phyloP scores from a whole-genome alignment of 53 echinoderm and acorn worm species.

The Holothuria leucospilota region DNA sequence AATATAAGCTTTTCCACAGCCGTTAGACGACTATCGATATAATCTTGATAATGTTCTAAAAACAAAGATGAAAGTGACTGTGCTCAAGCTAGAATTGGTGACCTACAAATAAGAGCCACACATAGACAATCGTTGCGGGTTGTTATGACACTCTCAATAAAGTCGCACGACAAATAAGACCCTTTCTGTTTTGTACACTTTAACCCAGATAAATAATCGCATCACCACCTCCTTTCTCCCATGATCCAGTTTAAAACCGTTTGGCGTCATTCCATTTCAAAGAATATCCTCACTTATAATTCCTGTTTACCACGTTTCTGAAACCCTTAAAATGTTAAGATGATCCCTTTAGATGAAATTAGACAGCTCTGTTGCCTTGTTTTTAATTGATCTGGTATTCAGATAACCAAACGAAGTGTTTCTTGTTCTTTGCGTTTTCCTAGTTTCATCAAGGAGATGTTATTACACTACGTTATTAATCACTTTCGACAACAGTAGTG shows the following conservation, averaged over 20 bases:
- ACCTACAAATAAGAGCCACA: constrained; percentile 7
- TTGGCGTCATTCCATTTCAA: constrained; percentile 13
- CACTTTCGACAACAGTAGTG: background rate
- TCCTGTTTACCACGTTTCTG: constrained; percentile 39
- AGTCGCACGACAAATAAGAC: constrained; percentile 32
- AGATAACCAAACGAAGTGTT: constrained; percentile 9
- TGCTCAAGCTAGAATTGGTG: constrained; percentile 7
- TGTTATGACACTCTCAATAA: constrained; percentile 31
- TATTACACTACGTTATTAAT: background rate
- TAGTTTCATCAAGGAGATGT: background rate
- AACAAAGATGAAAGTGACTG: constrained; percentile 34
- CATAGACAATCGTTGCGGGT: constrained; percentile 29
- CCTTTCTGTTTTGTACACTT: constrained; percentile 36
- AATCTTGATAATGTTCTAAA: constrained; percentile 35
- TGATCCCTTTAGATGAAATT: constrained; percentile 19
- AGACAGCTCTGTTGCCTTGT: background rate
- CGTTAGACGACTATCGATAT: constrained; percentile 25
- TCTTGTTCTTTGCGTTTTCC: background rate
- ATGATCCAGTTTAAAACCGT: constrained; percentile 12
- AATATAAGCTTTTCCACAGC: constrained; percentile 12
- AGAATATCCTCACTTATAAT: constrained; percentile 16
- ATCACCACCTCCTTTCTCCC: constrained; percentile 14
- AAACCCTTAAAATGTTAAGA: constrained; percentile 23
- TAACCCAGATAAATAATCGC: constrained; percentile 28
- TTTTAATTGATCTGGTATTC: constrained; percentile 36